Evolutionary conservation across 2,888 invertebrate genomes (phyloP).

Genomic region (Dolichopus griseipennis): DNA sequence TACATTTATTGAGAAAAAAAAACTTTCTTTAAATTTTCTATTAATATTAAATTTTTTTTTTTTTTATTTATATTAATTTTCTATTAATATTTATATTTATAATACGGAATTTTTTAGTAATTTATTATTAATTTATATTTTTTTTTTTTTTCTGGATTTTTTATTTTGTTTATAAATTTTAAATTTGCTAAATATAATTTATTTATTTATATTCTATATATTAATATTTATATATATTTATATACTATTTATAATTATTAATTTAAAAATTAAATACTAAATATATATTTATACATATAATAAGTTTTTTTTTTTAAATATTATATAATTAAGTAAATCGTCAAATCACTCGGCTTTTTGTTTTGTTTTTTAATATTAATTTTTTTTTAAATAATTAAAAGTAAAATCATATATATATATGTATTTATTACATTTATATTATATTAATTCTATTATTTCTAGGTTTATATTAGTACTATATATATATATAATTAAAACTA

Average conservation of each 20-base stretch:
- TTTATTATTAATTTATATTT: neutral
- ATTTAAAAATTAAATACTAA: neutral
- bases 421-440: too few relatives aligned
- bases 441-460: neutral
- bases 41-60: too few relatives aligned
- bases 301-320: neutral
- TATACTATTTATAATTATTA: neutral
- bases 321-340: neutral
- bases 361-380: neutral
- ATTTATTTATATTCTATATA: neutral
- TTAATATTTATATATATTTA: neutral
- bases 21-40: too few relatives aligned
- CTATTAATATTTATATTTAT: too few relatives aligned
- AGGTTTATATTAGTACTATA: neutral
- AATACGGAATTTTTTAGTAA: too few relatives aligned
- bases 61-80: too few relatives aligned
- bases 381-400: neutral
- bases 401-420: too few relatives aligned
- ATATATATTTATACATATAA: too few relatives aligned
- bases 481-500: neutral
- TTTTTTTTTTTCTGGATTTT: neutral
- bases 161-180: neutral
- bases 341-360: conserved; percentile 1
- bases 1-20: too few relatives aligned
- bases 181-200: neutral